Evolutionary conservation across 1,140 invertebrate species (phyloP).

Genomic region (Hirudo medicinalis): DNA sequence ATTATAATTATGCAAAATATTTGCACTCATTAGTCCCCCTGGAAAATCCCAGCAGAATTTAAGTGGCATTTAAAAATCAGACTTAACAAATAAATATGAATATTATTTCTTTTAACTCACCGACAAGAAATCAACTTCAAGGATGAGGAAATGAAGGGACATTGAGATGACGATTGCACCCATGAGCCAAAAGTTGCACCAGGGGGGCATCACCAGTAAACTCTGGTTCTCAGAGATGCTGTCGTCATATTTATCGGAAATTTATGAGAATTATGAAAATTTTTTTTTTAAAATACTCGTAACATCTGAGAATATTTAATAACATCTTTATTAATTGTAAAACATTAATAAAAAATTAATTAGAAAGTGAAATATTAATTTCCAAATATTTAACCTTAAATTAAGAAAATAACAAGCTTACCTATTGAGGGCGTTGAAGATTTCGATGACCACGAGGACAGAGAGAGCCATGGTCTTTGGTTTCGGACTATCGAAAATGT

Average conservation of each 20-base stretch:
- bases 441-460: slow-evolving; percentile 41
- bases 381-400: no score
- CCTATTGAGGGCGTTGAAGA: slow-evolving; percentile 43
- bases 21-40: no score
- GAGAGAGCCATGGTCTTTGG: slow-evolving; percentile 43
- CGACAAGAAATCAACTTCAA: slow-evolving; percentile 93
- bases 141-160: slow-evolving; percentile 97
- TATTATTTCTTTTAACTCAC: slow-evolving; percentile 52
- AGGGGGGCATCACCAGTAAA: slow-evolving; percentile 91
- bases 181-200: slow-evolving; percentile 92
- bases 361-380: no score
- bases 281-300: no score
- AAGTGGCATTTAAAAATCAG: no score
- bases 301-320: no score
- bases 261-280: no score
- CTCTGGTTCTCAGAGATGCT: slow-evolving; percentile 79
- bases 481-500: slow-evolving; percentile 36
- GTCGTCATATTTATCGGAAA: neutral
- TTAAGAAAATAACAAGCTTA: slow-evolving; percentile 19
- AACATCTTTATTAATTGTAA: no score
- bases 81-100: neutral
- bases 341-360: no score
- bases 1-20: no score
- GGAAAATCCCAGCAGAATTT: no score
- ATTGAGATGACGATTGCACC: slow-evolving; percentile 96